These are phyloP conservation scores for Leptatherina wallacei DNA, from an alignment of 2,797 vertebrate genomes.

Conservation along the genomic window DNA sequence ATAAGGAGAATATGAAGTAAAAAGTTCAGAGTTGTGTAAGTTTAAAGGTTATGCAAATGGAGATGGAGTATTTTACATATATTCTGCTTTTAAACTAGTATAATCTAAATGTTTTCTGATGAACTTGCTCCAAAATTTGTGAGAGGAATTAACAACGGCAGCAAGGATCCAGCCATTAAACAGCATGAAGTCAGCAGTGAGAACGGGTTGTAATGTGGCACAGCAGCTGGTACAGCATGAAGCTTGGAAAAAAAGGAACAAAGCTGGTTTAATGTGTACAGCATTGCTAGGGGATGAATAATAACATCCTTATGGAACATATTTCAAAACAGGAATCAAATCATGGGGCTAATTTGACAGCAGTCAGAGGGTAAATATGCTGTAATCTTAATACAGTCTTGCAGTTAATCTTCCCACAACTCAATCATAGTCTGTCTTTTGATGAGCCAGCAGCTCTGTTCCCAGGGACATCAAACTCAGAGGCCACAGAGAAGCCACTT, in stretches of 20 bases:
- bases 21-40: conserved; percentile 4
- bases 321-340: conserved; percentile 24
- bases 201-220: conserved; percentile 23
- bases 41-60: conserved; percentile 19
- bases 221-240: conserved; percentile 27
- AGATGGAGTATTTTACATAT: conserved; percentile 5
- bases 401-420: conserved; percentile 33
- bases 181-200: conserved; percentile 41
- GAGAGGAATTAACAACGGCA: conserved; percentile 27
- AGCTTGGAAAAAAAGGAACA: conserved; percentile 1
- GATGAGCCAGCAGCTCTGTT: conserved; percentile 54
- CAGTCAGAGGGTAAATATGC: conserved; percentile 28
- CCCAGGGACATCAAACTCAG: conserved; percentile 37
- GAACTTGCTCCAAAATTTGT: conserved; percentile 35
- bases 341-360: conserved; percentile 25
- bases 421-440: conserved; percentile 48
- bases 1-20: not conserved
- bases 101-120: conserved; percentile 50
- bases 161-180: conserved; percentile 46
- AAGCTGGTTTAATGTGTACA: conserved; percentile 20
- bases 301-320: conserved; percentile 6
- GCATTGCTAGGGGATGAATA: conserved; percentile 15
- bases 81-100: conserved; percentile 33
- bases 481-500: conserved; percentile 46
- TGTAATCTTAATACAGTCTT: conserved; percentile 38